Evolutionary conservation across 1,140 invertebrate species (phyloP), one percentile per base, ranked within the genome.

Genomic region (Neodiprion lecontei): DNA sequence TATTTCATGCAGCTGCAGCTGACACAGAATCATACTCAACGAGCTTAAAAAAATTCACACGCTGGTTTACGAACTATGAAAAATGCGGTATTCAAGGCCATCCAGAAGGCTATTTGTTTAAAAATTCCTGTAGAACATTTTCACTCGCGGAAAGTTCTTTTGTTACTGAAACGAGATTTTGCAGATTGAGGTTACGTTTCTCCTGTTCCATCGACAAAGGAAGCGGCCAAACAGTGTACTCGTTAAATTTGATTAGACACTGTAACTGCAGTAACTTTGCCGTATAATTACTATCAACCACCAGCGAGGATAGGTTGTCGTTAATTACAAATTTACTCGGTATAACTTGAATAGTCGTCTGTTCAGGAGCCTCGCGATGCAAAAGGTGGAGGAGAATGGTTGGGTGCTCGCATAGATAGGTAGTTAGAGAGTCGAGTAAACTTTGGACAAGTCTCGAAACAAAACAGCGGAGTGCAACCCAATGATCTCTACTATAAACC

Each of bases 321-420:
- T 61, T 53, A 53, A 61, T 61, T 61, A 61, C 53, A 61, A 61
- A 61, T 61, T 61, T 61, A 61, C 53, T 61, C n/a, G n/a, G 28
- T 40, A 17, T 5, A 17, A 3, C 5, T 14, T 61, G 53, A 61
- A 61, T 61, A 61, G 53, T 61, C 53, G 28, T 61, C 11, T 61
- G 53, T 61, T 61, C 5, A 61, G 53, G 53, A 61, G 11, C 9
- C 11, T 61, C 28, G 28, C 28, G 28, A 5, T 40, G 28, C 28
- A 40, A 40, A 40, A 40, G 28, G 28, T 40, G 28, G 28, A 40
- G 28, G 28, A 1, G 28, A 40, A 40, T 40, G 28, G 28, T 40
- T 40, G 28, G 28, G 28, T 40, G 1, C 28, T 40, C 5, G 28
- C 28, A 40, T 4, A 40, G 28, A 40, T 40, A 17, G n/a, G 53